Percentiles rank a stretch among this genome's conserved stretches.
These are phyloP conservation scores for Rana temporaria DNA, from an alignment of 2,113 vertebrate genomes.

Conservation along the genomic window DNA sequence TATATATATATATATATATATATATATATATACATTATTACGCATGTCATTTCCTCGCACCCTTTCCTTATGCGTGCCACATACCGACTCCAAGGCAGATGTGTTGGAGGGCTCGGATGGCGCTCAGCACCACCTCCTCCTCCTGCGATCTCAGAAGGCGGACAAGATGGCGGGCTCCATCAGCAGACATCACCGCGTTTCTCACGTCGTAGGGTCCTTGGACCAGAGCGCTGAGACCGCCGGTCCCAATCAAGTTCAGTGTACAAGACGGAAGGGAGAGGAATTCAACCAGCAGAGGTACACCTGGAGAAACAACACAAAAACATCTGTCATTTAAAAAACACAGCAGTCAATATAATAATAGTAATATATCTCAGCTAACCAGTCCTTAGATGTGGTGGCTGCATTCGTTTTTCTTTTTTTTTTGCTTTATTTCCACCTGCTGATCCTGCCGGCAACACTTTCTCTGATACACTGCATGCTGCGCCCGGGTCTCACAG, in stretches of 20 bases:
- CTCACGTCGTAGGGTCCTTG: slow-evolving; percentile 38
- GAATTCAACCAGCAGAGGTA: slow-evolving; percentile 34
- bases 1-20: no score
- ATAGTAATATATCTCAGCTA: no score
- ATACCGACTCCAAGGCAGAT: background rate
- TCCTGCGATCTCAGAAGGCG: slow-evolving; percentile 23
- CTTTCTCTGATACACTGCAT: no score
- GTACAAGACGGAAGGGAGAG: background rate
- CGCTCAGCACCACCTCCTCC: background rate
- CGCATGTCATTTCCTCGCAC: no score
- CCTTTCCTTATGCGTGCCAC: background rate
- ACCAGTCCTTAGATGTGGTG: no score
- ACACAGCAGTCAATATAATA: no score
- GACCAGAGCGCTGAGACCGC: slow-evolving; percentile 11
- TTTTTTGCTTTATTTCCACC: no score
- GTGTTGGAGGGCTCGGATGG: slow-evolving; percentile 2
- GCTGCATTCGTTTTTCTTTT: no score
- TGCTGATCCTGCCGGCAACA: no score
- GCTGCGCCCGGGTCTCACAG: no score
- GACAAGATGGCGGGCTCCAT: slow-evolving; percentile 37
- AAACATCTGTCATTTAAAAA: no score
- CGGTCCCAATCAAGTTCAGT: slow-evolving; percentile 32
- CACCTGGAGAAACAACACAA: slow-evolving; percentile 4
- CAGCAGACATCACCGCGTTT: slow-evolving; percentile 26
- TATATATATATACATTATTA: no score